Evolutionary conservation across 1,140 invertebrate species (phyloP).

Genomic region (Drosophila bifasciata): DNA sequence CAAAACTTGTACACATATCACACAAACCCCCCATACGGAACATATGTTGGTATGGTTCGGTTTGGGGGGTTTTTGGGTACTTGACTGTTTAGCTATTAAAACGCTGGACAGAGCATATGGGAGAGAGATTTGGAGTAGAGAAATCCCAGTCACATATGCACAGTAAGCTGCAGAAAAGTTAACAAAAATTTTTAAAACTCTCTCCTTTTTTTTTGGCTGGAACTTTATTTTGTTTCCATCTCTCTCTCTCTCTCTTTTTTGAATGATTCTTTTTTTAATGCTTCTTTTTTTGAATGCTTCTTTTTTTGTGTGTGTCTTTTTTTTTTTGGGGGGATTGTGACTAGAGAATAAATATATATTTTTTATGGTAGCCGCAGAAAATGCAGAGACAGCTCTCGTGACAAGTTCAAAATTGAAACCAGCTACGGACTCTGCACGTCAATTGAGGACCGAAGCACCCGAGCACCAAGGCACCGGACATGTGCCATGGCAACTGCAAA

Average conservation of each 20-base stretch:
- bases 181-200: slow-evolving; percentile 12
- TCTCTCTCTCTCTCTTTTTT: slow-evolving; percentile 12
- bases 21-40: slow-evolving; percentile 1
- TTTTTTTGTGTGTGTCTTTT: neutral
- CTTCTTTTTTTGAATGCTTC: slow-evolving; percentile 17
- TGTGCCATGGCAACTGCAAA: slow-evolving; percentile 43
- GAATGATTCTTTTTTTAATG: slow-evolving; percentile 1
- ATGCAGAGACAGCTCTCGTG: neutral
- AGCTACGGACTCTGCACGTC: slow-evolving; percentile 43
- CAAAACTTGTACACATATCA: slow-evolving; percentile 46
- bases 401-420: slow-evolving; percentile 57
- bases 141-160: slow-evolving; percentile 24
- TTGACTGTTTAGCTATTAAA: slow-evolving; percentile 40
- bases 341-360: slow-evolving; percentile 28
- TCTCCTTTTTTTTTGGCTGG: no score
- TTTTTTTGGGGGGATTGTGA: no score
- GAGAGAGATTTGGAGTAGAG: neutral
- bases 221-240: neutral
- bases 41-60: slow-evolving; percentile 27
- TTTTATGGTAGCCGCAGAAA: slow-evolving; percentile 14
- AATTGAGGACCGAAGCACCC: slow-evolving; percentile 36
- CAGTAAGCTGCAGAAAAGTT: slow-evolving; percentile 30
- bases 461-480: slow-evolving; percentile 26
- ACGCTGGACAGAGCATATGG: neutral
- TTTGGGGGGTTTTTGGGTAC: slow-evolving; percentile 16